Conservation (phyloP, 2,888 invertebrate species). For the Erebia epiphron region DNA sequence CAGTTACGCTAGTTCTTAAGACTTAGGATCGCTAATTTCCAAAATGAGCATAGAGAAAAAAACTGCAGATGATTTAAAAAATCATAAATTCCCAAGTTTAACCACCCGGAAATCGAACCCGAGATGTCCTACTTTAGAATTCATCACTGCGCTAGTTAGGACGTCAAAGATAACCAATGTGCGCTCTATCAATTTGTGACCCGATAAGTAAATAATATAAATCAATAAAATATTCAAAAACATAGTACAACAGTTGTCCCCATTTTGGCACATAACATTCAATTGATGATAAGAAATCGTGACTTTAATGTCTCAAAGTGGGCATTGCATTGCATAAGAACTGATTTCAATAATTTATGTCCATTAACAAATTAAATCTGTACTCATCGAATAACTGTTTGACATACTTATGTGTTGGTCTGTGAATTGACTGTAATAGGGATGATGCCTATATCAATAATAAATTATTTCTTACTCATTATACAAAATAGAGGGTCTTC, state of each 20-base stretch:
- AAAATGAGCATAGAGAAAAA: too few relatives aligned
- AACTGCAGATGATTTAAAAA: too few relatives aligned
- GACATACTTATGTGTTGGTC: constrained; percentile 4
- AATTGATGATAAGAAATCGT: constrained; percentile 13
- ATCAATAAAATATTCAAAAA: constrained; percentile 1
- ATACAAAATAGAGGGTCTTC: too few relatives aligned
- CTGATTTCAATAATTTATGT: neutral
- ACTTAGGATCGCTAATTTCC: too few relatives aligned
- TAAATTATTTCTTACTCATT: too few relatives aligned
- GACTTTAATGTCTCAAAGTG: neutral
- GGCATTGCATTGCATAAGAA: neutral
- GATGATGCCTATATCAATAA: too few relatives aligned
- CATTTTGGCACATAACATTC: constrained; percentile 3
- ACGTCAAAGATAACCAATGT: neutral
- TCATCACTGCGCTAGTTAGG: too few relatives aligned
- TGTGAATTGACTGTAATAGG: neutral
- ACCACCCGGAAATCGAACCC: too few relatives aligned
- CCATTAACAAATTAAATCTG: constrained; percentile 6
- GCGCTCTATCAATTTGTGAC: neutral
- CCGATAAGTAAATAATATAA: neutral
- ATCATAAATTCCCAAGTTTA: too few relatives aligned
- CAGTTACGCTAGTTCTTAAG: too few relatives aligned
- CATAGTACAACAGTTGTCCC: neutral
- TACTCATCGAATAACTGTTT: constrained; percentile 9
- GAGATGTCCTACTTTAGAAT: too few relatives aligned